Base-by-base conservation (phyloP, 2,113 vertebrate species). In the Apteryx mantelli region DNA sequence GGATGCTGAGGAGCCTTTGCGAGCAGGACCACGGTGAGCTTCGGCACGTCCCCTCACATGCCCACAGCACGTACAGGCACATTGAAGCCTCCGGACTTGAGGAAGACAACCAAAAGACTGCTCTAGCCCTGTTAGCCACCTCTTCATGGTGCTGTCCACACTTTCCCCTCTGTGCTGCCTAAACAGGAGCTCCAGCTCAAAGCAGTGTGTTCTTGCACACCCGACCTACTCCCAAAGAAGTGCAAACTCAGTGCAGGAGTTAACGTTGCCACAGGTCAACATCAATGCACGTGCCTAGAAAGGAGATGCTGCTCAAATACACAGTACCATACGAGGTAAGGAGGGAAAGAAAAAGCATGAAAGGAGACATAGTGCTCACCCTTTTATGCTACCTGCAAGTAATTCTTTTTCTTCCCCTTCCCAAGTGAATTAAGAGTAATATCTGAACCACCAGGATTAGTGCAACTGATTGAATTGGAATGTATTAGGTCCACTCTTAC, bases 171-270 rank as follows among this genome's bases (percentile, higher is more conserved):
- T 7, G 3, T 18, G 17, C 38, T 2, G 1, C 30, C 34, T 48
- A 65, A 64, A 30, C 17, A 87, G 58, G 20, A 73, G 60, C 76
- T 89, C 40, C 19, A 24, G 4, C 4, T 8, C 71, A 64, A 61
- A 86, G 40, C 7, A 15, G 48, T 48, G n/a, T 52, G 14, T 36
- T 63, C 14, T 10, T 50, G 44, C 65, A 50, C 44, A 11, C 20
- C 0, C 1, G 36, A 34, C 3, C 32, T 12, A 50, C 2, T 11
- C 48, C 64, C 2, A 0, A 36, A 42, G 69, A 83, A 74, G 80
- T 2, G 11, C 22, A 84, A 74, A 60, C 53, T 66, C 19, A 9
- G 24, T 9, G 28, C 36, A 13, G n/a, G 53, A 61, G 18, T 11
- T 66, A 12, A 44, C 2, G 19, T 12, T 64, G 9, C 75, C 64